Evolutionary conservation across 2,797 vertebrate species (phyloP).

Genomic region (Prunella strophiata): DNA sequence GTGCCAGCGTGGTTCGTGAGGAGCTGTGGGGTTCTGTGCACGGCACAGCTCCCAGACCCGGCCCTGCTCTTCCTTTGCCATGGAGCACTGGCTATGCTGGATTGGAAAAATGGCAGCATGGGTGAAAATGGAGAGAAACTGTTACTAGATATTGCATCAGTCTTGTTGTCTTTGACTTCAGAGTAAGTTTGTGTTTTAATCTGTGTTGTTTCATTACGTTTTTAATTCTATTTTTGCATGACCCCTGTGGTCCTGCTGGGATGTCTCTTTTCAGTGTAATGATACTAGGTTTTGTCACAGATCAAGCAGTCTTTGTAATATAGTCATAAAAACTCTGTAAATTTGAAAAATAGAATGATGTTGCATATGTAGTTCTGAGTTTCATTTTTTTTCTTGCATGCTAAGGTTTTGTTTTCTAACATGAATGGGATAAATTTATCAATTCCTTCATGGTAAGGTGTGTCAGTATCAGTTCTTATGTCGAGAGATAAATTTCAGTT

Average conservation of each 20-base stretch:
- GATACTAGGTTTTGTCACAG: not conserved
- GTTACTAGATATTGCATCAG: constrained; percentile 80
- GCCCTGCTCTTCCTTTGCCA: constrained; percentile 90
- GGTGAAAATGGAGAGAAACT: constrained; percentile 82
- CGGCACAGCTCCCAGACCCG: constrained; percentile 50
- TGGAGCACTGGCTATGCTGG: constrained; percentile 92
- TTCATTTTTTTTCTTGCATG: not conserved
- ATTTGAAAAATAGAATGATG: not conserved
- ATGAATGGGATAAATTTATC: not conserved
- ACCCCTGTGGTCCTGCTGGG: not conserved
- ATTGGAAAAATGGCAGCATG: constrained; percentile 82
- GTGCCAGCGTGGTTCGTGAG: constrained; percentile 83
- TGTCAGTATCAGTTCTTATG: not conserved
- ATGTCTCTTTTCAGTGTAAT: not conserved
- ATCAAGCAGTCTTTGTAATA: not conserved
- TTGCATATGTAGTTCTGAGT: not conserved
- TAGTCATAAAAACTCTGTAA: not conserved
- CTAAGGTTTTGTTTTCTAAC: not conserved
- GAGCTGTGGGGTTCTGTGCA: constrained; percentile 79
- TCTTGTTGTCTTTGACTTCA: constrained; percentile 85
- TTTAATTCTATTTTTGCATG: not conserved
- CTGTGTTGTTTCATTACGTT: not conserved
- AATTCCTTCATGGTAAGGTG: not conserved
- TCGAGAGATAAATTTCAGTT: not conserved
- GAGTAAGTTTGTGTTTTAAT: constrained; percentile 76